Base-by-base conservation (phyloP, 2,888 invertebrate species). In the Nasonovia ribisnigri region DNA sequence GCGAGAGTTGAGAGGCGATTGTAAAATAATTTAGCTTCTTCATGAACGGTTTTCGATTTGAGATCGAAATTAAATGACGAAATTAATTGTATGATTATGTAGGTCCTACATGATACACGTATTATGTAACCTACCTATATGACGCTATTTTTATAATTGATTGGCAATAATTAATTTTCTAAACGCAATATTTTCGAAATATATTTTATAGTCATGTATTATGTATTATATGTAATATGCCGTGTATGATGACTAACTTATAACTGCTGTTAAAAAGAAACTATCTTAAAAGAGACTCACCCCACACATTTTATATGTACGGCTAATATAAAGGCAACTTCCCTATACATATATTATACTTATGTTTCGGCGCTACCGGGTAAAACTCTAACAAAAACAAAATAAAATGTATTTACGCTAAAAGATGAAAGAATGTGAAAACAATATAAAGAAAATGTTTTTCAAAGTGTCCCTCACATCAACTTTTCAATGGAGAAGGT, bases 371-470 rank as follows among this genome's bases (percentile, higher is more conserved):
- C 2, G 36, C 6, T 20, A 36, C 77, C 20, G 36, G 36, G 8
- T 77, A 77, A 77, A 77, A 36, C 20, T 77, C 20, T 36, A 36
- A 77, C 36, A 77, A 77, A 77, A 36, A 77, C 36, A 36, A 77
- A 20, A 8, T 77, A 36, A 77, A 36, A 36, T 36, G 36, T 36
- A 77, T 77, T 20, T 36, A 36, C 5, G 6, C 36, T 36, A 46
- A 86, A 86, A 29, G 43, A 86, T 86, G 86, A 43, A 46, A 86
- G 86, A 86, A 86, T 46, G 5, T 46, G 26, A 43, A 86, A 86
- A 43, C n/a, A 77, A 29, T 11, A 46, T 43, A 88, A 88, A 88
- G 42, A 24, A 88, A 88, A 51, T 42, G 88, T 88, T 88, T 88
- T 54, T 10, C 11, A 54, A 77, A 54, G 36, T 88, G 24, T 88